Percentiles rank a stretch among this genome's conserved stretches.
phyloP scores from a whole-genome alignment of 2,113 vertebrate genomes.

The Cranoglanis bouderius region DNA sequence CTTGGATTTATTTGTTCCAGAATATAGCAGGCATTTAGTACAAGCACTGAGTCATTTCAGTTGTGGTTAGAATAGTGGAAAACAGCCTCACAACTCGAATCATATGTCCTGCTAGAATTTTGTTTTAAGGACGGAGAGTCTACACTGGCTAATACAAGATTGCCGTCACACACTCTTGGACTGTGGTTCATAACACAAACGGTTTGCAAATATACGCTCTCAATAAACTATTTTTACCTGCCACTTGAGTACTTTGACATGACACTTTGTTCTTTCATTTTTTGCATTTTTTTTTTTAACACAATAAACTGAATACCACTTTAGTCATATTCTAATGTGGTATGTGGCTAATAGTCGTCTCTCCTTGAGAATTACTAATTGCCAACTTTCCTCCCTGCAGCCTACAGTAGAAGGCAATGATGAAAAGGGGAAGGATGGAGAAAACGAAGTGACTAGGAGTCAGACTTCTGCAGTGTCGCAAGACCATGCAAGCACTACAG shows the following conservation, averaged over 20 bases:
- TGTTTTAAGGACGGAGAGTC: not conserved
- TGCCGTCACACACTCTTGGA: conserved; percentile 7
- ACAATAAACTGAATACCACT: not conserved
- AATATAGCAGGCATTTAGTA: not conserved
- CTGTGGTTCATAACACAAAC: not conserved
- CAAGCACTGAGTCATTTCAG: not conserved
- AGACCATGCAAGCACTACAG: conserved; percentile 34
- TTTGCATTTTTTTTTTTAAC: not conserved
- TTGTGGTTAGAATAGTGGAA: not conserved
- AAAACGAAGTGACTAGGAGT: conserved; percentile 29
- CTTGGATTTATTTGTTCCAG: not conserved
- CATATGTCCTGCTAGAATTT: conserved; percentile 2
- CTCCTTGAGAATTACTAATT: conserved; percentile 40
- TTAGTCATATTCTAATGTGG: conserved; percentile 7
- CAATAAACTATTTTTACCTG: conserved; percentile 32
- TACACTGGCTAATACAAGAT: not conserved
- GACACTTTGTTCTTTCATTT: conserved; percentile 20
- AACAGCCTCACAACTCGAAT: not conserved
- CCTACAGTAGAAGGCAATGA: conserved; percentile 40
- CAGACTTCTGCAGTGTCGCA: conserved; percentile 33
- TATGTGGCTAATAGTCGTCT: conserved; percentile 26
- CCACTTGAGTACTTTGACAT: conserved; percentile 28
- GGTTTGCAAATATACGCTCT: not conserved
- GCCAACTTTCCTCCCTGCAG: conserved; percentile 47
- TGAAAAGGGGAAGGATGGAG: conserved; percentile 39